phyloP scores from a whole-genome alignment of 2,797 vertebrate genomes.

The Streptopelia turtur region DNA sequence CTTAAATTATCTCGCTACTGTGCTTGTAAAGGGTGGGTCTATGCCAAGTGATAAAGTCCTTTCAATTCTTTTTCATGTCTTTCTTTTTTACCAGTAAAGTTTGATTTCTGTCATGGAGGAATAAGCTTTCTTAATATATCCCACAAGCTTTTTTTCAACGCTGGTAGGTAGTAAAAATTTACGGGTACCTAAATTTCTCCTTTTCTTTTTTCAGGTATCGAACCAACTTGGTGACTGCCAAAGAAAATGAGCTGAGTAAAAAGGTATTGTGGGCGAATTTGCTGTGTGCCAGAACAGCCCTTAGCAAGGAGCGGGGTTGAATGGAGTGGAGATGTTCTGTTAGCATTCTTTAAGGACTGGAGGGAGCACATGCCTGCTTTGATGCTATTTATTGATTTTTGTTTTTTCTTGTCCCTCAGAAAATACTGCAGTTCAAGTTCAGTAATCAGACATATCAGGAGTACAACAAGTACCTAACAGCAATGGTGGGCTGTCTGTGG shows the following conservation, averaged over 20 bases:
- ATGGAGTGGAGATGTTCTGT: background rate
- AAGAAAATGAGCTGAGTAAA: conserved; percentile 81
- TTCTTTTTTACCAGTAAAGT: background rate
- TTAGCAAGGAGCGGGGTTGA: background rate
- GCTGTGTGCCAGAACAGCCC: background rate
- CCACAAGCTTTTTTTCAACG: background rate
- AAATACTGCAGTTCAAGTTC: conserved; percentile 82
- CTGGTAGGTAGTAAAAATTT: background rate
- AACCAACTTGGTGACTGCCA: conserved; percentile 88
- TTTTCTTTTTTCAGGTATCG: conserved; percentile 83
- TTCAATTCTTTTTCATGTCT: background rate
- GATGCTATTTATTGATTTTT: background rate
- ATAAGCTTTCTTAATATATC: background rate
- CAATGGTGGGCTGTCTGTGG: conserved; percentile 92
- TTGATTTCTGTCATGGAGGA: background rate
- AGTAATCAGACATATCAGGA: conserved; percentile 84
- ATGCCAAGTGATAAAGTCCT: background rate
- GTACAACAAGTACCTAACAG: conserved; percentile 87
- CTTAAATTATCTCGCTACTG: background rate
- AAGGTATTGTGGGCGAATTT: conserved; percentile 79
- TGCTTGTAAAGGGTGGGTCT: background rate
- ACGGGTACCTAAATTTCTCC: background rate
- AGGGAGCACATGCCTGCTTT: background rate
- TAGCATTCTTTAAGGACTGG: background rate
- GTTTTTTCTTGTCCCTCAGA: conserved; percentile 47